Percentiles rank a stretch among this genome's conserved stretches.
Conservation (phyloP, 2,888 invertebrate genomes). For the Steinernema hermaphroditum region DNA sequence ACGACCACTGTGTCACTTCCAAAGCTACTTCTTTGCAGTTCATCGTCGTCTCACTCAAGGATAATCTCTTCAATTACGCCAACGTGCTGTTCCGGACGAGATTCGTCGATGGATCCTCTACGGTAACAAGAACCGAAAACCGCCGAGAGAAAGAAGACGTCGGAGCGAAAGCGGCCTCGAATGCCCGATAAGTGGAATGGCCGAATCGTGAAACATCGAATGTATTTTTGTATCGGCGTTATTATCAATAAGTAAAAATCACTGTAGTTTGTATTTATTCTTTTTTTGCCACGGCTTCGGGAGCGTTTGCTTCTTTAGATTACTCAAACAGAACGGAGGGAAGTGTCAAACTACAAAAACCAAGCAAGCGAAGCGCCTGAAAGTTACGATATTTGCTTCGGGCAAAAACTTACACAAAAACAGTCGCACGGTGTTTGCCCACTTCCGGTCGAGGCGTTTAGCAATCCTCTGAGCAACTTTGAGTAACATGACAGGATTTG, state of each 20-base stretch:
- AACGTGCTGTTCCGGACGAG: conserved; percentile 92
- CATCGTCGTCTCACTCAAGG: conserved; percentile 94
- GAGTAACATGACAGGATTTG: neutral
- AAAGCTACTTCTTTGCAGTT: too few relatives aligned
- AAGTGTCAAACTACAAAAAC: too few relatives aligned
- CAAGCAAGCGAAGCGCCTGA: too few relatives aligned
- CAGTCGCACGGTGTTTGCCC: neutral
- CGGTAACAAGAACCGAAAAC: conserved; percentile 75
- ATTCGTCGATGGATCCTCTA: conserved; percentile 92
- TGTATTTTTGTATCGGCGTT: too few relatives aligned
- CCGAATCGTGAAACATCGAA: too few relatives aligned
- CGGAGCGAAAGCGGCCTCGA: too few relatives aligned
- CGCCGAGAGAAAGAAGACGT: too few relatives aligned
- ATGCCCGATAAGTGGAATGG: too few relatives aligned
- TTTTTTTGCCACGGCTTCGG: neutral
- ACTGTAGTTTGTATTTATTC: neutral
- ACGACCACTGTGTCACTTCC: neutral
- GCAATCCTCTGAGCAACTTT: neutral
- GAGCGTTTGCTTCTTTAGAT: neutral
- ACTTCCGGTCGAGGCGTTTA: neutral
- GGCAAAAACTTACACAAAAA: neutral
- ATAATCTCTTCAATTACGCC: conserved; percentile 99
- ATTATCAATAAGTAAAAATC: neutral
- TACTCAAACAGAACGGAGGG: too few relatives aligned
- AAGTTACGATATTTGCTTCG: neutral